phyloP scores from a whole-genome alignment of 2,797 vertebrate genomes.

The Linurgus olivaceus region DNA sequence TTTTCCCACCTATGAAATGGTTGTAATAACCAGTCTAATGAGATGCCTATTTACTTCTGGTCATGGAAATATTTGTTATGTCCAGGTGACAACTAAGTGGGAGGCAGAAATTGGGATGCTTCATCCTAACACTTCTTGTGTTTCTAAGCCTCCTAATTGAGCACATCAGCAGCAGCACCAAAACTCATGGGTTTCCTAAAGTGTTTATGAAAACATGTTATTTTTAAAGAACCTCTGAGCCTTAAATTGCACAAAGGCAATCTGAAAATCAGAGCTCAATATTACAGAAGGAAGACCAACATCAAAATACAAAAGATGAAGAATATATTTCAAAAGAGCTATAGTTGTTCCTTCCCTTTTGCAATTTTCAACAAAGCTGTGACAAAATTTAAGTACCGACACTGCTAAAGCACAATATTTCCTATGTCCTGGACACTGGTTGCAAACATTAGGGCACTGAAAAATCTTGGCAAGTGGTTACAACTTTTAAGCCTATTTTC shows the following conservation, averaged over 20 bases:
- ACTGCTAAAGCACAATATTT: background rate
- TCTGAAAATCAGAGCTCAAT: background rate
- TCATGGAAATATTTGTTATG: background rate
- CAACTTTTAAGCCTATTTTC: background rate
- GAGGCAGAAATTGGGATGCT: background rate
- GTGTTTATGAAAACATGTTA: background rate
- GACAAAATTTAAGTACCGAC: background rate
- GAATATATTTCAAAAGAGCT: background rate
- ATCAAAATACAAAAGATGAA: background rate
- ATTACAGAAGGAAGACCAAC: background rate
- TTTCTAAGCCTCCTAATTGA: background rate
- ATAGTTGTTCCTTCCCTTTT: background rate
- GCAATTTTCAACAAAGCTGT: background rate
- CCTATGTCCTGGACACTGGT: background rate
- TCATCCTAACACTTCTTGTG: background rate
- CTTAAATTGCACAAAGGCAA: background rate
- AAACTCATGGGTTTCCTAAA: background rate
- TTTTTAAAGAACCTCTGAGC: background rate
- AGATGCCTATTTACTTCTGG: background rate
- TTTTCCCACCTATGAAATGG: background rate
- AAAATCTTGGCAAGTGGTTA: background rate
- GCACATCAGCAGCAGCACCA: background rate
- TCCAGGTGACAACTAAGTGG: background rate
- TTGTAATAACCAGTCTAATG: background rate
- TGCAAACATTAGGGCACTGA: background rate